Evolutionary conservation across 2,888 invertebrate species (phyloP).

Genomic region (Latrodectus elegans): DNA sequence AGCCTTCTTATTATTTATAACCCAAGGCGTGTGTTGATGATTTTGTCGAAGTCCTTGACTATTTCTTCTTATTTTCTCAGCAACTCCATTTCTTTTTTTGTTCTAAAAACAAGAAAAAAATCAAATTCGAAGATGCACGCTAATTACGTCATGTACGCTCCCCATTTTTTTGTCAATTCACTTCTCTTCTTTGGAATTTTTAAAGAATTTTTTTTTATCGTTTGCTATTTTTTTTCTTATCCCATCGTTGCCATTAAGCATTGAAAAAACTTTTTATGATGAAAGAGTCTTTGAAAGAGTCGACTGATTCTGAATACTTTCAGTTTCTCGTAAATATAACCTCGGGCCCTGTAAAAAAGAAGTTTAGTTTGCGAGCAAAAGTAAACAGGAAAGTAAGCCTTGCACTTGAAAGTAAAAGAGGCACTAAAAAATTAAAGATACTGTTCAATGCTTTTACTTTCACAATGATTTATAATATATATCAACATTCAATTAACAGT

Average conservation of each 20-base stretch:
- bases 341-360: slow-evolving; percentile 21
- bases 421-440: neutral
- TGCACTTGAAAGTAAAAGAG: neutral
- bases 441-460: neutral
- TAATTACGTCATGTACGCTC: slow-evolving; percentile 57
- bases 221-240: slow-evolving; percentile 9
- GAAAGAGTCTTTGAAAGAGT: slow-evolving; percentile 17
- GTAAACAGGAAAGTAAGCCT: slow-evolving; percentile 20
- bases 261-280: slow-evolving; percentile 14
- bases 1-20: slow-evolving; percentile 53
- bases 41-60: slow-evolving; percentile 30
- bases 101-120: slow-evolving; percentile 17
- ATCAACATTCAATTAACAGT: slow-evolving; percentile 15
- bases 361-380: slow-evolving; percentile 25
- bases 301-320: slow-evolving; percentile 33
- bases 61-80: neutral
- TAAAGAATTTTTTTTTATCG: slow-evolving; percentile 18
- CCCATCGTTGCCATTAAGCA: slow-evolving; percentile 41
- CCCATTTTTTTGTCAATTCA: slow-evolving; percentile 26
- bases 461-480: slow-evolving; percentile 40
- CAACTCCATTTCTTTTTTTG: neutral
- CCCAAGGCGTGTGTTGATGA: slow-evolving; percentile 52
- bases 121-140: slow-evolving; percentile 19
- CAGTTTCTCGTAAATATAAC: slow-evolving; percentile 23
- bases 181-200: slow-evolving; percentile 18